These are phyloP conservation scores for Tenthredo scrophulariae DNA, from an alignment of 2,888 invertebrate genomes.

Conservation along the genomic window DNA sequence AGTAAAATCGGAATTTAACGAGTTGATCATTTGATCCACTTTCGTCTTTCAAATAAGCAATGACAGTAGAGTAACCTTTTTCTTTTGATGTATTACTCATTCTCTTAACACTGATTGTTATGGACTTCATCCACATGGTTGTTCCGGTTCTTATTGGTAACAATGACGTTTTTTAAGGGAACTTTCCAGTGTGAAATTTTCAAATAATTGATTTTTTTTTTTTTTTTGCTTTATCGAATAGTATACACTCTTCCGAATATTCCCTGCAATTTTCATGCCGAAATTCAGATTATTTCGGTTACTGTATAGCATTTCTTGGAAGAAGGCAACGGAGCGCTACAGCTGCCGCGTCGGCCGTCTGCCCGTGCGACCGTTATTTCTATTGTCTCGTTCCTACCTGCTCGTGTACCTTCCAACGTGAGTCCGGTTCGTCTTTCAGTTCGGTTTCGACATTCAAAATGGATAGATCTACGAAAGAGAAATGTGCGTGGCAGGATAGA, in stretches of 20 bases:
- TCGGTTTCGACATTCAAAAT: conserved; percentile 24
- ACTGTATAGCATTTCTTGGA: no score
- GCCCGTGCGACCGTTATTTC: no score
- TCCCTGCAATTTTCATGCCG: conserved; percentile 44
- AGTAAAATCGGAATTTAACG: no score
- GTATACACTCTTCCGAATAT: conserved; percentile 19
- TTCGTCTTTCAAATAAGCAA: no score
- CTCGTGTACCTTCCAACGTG: conserved; percentile 16
- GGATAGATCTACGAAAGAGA: background rate
- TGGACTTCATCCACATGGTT: no score
- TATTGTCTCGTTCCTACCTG: conserved; percentile 41
- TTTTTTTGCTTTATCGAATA: conserved; percentile 36
- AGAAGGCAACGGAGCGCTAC: no score
- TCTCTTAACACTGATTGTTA: no score
- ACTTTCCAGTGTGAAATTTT: conserved; percentile 32
- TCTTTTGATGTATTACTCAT: no score
- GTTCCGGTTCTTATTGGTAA: no score
- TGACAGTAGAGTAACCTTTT: no score
- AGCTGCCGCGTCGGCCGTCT: no score
- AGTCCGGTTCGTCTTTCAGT: conserved; percentile 6
- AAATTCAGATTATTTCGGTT: conserved; percentile 45
- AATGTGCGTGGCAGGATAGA: conserved; percentile 3
- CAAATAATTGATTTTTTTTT: conserved; percentile 37
- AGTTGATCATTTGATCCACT: no score
- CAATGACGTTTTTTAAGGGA: background rate